Conservation (phyloP, 2,888 invertebrate genomes). For the Actias luna region DNA sequence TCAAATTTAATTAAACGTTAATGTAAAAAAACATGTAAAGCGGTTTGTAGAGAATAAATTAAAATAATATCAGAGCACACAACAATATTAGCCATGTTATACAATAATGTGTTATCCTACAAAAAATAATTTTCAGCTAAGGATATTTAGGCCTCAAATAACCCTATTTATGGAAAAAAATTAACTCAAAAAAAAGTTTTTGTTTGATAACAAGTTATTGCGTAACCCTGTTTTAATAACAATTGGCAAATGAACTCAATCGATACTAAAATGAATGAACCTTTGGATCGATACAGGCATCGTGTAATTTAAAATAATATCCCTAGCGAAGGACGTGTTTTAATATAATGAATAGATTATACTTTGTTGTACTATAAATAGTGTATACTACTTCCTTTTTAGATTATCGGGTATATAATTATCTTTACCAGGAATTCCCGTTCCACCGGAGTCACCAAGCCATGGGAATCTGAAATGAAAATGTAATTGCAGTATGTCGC, state of each 20-base stretch:
- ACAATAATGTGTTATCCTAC: too few relatives aligned
- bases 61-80: background rate
- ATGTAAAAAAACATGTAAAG: background rate
- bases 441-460: conserved; percentile 93
- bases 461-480: conserved; percentile 88
- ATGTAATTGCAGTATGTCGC: background rate
- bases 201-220: too few relatives aligned
- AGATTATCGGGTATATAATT: conserved; percentile 89
- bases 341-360: conserved; percentile 39
- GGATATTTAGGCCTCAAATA: too few relatives aligned
- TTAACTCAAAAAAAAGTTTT: too few relatives aligned
- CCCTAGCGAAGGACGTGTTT: conserved; percentile 9
- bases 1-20: too few relatives aligned
- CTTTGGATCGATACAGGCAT: background rate
- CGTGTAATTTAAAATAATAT: conserved; percentile 6
- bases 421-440: conserved; percentile 89
- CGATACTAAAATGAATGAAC: background rate
- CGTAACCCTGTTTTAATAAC: too few relatives aligned
- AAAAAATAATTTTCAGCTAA: too few relatives aligned
- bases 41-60: background rate
- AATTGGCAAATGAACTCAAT: background rate
- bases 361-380: conserved; percentile 28
- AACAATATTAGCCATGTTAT: too few relatives aligned
- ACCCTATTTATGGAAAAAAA: too few relatives aligned
- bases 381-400: conserved; percentile 57